Evolutionary conservation across 2,888 invertebrate species (phyloP), one percentile per base, ranked within the genome.

Genomic region (Agrochola litura): DNA sequence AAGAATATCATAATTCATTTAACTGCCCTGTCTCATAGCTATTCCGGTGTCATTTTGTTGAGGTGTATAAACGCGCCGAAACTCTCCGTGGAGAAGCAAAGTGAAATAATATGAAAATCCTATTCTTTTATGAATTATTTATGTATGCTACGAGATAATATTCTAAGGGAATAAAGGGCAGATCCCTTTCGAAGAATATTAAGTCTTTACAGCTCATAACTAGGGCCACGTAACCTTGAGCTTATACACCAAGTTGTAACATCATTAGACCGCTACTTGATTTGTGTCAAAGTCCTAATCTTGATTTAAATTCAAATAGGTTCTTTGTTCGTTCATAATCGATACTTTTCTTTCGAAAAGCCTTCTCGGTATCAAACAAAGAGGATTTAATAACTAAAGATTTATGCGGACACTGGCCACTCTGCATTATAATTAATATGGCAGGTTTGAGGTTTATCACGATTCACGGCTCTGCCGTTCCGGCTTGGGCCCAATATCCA

Each of bases 101-200:
- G 91, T 89, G 89, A 90, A 92, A 90, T 89, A 92, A 92, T 90
- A 92, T 91, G 91, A 88, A 92, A 92, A 92, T 91, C 89, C 84
- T 90, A 91, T 91, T 91, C 87, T 89, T 89, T 86, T 91, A 92
- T 92, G 92, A 92, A 92, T 92, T 90, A 92, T 92, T 90, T 90
- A 92, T 89, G 79, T 87, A 72, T 74, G 84, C 81, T 81, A 80
- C 77, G 86, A 87, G 81, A 85, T 89, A 80, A 88, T 89, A 89
- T 86, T 86, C 84, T 83, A 85, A 85, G 82, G 69, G 77, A 81
- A 86, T 87, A 87, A 89, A 84, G 88, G 83, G 77, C 87, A 84
- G 72, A 77, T 83, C 78, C 83, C 82, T 84, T 89, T 79, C 78
- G 69, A 72, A 77, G 80, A 82, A 89, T 89, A 84, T 82, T 87